phyloP scores from a whole-genome alignment of 2,797 vertebrate species.

The Margarornis squamiger region DNA sequence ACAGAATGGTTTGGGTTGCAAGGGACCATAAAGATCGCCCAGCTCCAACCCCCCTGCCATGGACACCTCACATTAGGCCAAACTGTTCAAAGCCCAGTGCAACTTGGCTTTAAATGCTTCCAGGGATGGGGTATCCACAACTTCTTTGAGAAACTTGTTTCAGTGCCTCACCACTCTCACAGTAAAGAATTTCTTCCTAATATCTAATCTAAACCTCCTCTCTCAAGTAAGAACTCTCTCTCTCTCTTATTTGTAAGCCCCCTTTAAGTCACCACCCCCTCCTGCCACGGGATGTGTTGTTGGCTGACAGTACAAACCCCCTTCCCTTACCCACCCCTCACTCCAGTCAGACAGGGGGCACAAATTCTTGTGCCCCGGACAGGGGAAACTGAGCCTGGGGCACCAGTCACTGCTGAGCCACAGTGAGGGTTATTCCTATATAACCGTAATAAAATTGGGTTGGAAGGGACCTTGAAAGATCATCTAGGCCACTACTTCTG shows the following conservation, averaged over 20 bases:
- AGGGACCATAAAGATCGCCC: too few species aligned
- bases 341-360: too few species aligned
- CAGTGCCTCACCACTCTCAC: not conserved
- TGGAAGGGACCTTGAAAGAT: not conserved
- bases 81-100: not conserved
- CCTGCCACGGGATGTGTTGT: not conserved
- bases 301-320: accelerated
- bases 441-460: not conserved
- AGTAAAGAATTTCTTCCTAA: not conserved
- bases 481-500: not conserved
- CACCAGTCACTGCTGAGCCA: accelerated
- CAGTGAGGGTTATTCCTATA: accelerated
- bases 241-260: not conserved
- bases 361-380: too few species aligned
- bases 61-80: not conserved
- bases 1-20: not conserved
- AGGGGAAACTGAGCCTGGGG: not conserved
- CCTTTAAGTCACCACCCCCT: not conserved
- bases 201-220: not conserved
- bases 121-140: not conserved
- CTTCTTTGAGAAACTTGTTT: not conserved
- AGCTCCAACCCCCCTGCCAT: too few species aligned
- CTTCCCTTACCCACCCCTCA: not conserved
- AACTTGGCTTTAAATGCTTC: not conserved
- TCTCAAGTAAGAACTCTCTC: not conserved